Evolutionary conservation across 2,797 vertebrate genomes (phyloP).

Genomic region (Denticeps clupeoides): DNA sequence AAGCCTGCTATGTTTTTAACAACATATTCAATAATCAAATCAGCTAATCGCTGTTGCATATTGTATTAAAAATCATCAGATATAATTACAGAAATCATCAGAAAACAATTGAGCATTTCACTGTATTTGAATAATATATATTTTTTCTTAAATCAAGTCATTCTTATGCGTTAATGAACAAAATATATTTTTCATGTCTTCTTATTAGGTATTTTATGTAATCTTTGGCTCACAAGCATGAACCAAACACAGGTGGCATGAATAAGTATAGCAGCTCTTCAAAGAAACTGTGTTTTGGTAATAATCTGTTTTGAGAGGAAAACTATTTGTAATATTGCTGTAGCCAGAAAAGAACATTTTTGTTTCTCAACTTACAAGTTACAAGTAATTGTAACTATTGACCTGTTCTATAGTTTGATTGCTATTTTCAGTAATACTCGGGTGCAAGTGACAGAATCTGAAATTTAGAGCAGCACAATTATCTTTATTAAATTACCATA

Average conservation of each 20-base stretch:
- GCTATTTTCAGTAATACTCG: constrained; percentile 54
- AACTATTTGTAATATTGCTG: constrained; percentile 65
- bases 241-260: constrained; percentile 7
- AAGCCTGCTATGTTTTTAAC: too few species aligned
- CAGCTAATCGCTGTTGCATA: too few species aligned
- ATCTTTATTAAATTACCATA: constrained; percentile 2
- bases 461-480: constrained; percentile 15
- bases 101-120: too few species aligned
- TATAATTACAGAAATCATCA: too few species aligned
- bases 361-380: constrained; percentile 36
- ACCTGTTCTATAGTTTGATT: constrained; percentile 63
- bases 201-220: background rate
- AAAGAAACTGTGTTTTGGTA: constrained; percentile 45
- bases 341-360: constrained; percentile 31
- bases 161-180: constrained; percentile 15
- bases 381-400: constrained; percentile 74
- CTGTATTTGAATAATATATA: too few species aligned
- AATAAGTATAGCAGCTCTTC: background rate
- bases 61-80: too few species aligned
- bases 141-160: constrained; percentile 32
- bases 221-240: constrained; percentile 1
- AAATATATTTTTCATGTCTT: background rate
- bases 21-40: too few species aligned
- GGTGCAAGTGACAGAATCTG: constrained; percentile 40
- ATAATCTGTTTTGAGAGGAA: constrained; percentile 54